A percentile compares a stretch with the other conserved stretches of the same genome.
Evolutionary conservation across 2,888 invertebrate genomes (phyloP).

Genomic region (Monoplex corrugatus): DNA sequence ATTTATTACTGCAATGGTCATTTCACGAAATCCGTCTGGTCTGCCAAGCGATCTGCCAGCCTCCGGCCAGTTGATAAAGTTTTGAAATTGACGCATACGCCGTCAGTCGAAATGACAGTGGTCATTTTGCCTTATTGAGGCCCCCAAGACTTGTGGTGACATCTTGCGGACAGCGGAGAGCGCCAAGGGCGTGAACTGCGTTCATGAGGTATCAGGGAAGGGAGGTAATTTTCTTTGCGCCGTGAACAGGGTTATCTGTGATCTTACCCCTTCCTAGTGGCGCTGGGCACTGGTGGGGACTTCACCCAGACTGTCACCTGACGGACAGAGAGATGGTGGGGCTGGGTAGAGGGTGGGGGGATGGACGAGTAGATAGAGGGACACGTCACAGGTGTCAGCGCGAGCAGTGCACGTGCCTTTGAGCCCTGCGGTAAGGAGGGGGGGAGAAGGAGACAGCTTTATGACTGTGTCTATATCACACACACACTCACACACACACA

Average conservation of each 20-base stretch:
- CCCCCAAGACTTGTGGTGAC: constrained; percentile 7
- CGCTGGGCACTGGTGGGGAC: background rate
- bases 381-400: background rate
- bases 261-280: background rate
- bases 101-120: background rate
- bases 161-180: background rate
- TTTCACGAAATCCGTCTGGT: background rate
- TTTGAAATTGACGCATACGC: constrained; percentile 32
- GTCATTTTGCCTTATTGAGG: background rate
- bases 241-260: background rate
- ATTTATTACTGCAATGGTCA: constrained; percentile 19
- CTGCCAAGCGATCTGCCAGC: background rate
- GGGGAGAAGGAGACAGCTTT: background rate
- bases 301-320: background rate
- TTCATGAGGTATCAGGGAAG: background rate
- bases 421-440: background rate
- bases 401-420: background rate
- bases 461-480: too few relatives aligned
- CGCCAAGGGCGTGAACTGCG: background rate
- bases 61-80: constrained; percentile 2
- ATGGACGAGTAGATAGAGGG: background rate
- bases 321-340: background rate
- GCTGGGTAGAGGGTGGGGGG: background rate
- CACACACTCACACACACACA: too few relatives aligned
- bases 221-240: background rate